A percentile compares a stretch with the other conserved stretches of the same genome.
Conservation (phyloP, 2,888 invertebrate genomes). For the Acanthosepion pharaonis region DNA sequence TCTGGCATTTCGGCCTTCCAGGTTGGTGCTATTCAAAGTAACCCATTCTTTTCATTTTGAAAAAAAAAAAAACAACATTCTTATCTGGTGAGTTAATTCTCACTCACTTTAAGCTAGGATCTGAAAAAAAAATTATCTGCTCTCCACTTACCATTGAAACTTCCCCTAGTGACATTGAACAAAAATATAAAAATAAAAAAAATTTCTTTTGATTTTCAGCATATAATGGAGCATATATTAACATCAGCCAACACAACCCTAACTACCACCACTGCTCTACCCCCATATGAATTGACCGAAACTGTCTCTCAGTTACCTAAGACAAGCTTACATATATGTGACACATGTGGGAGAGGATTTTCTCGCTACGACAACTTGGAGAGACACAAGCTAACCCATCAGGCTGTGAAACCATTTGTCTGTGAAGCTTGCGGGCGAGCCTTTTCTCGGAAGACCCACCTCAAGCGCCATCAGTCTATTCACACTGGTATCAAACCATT, state of each 20-base stretch:
- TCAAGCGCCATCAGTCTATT: neutral
- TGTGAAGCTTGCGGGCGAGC: neutral
- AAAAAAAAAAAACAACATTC: neutral
- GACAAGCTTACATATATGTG: neutral
- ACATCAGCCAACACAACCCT: slow-evolving; percentile 12
- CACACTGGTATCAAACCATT: slow-evolving; percentile 45
- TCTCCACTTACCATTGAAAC: neutral
- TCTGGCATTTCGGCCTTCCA: neutral
- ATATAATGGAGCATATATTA: slow-evolving; percentile 41
- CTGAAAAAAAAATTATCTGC: neutral
- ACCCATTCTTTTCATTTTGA: neutral
- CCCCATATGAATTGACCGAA: slow-evolving; percentile 34
- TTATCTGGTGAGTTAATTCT: neutral
- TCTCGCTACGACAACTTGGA: slow-evolving; percentile 8
- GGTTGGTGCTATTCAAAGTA: neutral
- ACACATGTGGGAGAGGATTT: slow-evolving; percentile 34
- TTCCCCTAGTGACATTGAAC: neutral
- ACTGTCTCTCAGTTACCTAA: neutral
- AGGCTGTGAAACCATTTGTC: slow-evolving; percentile 39
- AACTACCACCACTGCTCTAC: neutral
- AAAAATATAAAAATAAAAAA: neutral
- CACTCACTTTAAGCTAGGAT: neutral
- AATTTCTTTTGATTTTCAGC: neutral
- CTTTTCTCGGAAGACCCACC: slow-evolving; percentile 39
- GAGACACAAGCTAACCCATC: slow-evolving; percentile 40